Base-by-base conservation (phyloP, 2,888 invertebrate species). In the Monochamus alternatus region DNA sequence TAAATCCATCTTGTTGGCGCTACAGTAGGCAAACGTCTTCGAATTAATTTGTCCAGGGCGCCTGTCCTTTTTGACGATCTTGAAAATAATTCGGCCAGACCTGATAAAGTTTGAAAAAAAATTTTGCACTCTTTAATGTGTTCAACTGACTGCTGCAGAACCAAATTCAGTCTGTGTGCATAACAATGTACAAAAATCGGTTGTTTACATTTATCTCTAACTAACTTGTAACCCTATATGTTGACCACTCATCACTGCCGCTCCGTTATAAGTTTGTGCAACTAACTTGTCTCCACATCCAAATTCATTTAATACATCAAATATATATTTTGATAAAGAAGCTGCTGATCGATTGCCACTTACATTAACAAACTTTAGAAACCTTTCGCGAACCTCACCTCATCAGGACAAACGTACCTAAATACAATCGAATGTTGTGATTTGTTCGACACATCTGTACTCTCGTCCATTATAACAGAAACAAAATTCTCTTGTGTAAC, bases 351-450 rank as follows among this genome's bases (percentile, higher is more conserved):
- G 22, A 58, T 38, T 51, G 22, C 72, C 30, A 75, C 79, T 81
- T 5, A 83, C 78, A 63, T 82, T 75, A 74, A 81, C 55, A 76
- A 81, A 82, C 60, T 82, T 82, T 30, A 80, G 69, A 78, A 82
- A 83, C 12, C 80, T 55, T 74, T 70, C 74, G 22, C 69, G 69
- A 52, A 74, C 51, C 22, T 51, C 31, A 5, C 74, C n/a, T n/a
- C 74, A 32, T 55, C 43, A 58, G 68, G 51, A 73, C 77, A 70
- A 1, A 82, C 80, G 73, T 51, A 82, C 63, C 82, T 47, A 14
- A 81, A 62, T 69, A 76, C 74, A 38, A 82, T 59, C 10, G 77
- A 74, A 65, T 75, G 77, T 64, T 83, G 80, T 22, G 82, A 78
- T 31, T 68, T 74, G 73, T 81, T 74, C 3, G 60, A 55, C 65